Conservation (phyloP, 1,140 invertebrate species). For the Zaprionus nigranus region DNA sequence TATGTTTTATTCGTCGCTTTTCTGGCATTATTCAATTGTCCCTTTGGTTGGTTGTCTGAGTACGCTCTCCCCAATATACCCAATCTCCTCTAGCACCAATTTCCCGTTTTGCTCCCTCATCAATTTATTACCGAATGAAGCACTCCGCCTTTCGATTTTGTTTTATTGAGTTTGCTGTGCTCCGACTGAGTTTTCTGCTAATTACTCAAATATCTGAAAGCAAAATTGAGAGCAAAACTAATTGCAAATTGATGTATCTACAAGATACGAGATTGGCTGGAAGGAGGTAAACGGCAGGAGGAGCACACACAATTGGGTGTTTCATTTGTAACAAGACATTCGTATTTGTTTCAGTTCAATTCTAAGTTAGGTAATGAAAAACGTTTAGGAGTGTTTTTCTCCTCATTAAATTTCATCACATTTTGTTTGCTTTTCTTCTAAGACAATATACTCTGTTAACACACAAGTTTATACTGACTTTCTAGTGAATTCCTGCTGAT, state of each 20-base stretch:
- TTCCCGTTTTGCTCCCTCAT: background rate
- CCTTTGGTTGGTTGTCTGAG: constrained; percentile 2
- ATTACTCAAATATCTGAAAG: constrained; percentile 53
- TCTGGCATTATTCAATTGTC: constrained; percentile 56
- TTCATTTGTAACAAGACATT: background rate
- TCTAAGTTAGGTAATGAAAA: background rate
- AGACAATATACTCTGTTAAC: background rate
- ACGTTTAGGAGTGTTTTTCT: background rate
- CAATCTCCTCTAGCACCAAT: background rate
- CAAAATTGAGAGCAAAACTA: constrained; percentile 71
- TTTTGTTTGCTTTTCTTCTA: constrained; percentile 2
- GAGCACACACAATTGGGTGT: background rate
- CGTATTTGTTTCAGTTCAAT: background rate
- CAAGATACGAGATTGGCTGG: constrained; percentile 7
- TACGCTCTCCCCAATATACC: background rate
- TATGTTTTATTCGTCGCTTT: constrained; percentile 22
- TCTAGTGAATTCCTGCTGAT: constrained; percentile 20
- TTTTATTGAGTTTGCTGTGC: background rate
- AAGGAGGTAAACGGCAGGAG: background rate
- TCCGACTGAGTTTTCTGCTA: constrained; percentile 29
- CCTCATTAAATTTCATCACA: constrained; percentile 5
- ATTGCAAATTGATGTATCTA: constrained; percentile 59
- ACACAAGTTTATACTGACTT: background rate
- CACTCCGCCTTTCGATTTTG: constrained; percentile 3
- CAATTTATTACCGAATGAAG: constrained; percentile 47